Evolutionary conservation across 2,797 vertebrate species (phyloP).

Genomic region (Malurus leucopterus): DNA sequence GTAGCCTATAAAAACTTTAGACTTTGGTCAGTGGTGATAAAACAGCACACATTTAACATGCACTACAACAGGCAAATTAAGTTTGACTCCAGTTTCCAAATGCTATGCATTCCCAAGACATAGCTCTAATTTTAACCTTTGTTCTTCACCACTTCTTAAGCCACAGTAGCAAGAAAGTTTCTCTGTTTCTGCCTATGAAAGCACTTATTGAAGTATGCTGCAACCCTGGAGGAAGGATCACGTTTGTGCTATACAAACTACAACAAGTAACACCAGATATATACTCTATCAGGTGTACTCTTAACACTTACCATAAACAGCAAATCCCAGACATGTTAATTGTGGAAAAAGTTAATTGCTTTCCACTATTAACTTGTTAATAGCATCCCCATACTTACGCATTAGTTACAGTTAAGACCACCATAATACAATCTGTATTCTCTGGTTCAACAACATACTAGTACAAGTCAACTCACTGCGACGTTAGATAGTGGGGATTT

Average conservation of each 20-base stretch:
- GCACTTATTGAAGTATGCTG: conserved; percentile 14
- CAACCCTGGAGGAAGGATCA: conserved; percentile 44
- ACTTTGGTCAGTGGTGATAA: conserved; percentile 15
- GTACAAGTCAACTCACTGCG: conserved; percentile 72
- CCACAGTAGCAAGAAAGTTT: conserved; percentile 21
- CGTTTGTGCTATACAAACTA: conserved; percentile 56
- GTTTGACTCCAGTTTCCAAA: conserved; percentile 19
- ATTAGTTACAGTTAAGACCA: conserved; percentile 79
- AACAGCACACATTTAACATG: not conserved
- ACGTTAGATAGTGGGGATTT: conserved; percentile 76
- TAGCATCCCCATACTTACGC: conserved; percentile 76
- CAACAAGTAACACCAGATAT: conserved; percentile 36
- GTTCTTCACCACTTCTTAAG: conserved; percentile 30
- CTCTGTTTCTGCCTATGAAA: conserved; percentile 29
- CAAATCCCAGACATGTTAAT: conserved; percentile 65
- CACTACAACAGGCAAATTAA: not conserved
- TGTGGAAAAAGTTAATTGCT: conserved; percentile 70
- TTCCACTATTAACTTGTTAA: conserved; percentile 76
- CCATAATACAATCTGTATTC: conserved; percentile 66
- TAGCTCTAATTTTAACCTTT: not conserved
- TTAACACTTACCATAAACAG: conserved; percentile 73
- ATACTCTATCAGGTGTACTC: conserved; percentile 62
- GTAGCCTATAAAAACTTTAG: not conserved
- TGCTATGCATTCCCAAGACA: not conserved
- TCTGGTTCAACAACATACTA: conserved; percentile 61